Evolutionary conservation across 2,888 invertebrate genomes (phyloP), one percentile per base, ranked within the genome.

Genomic region (Cheilosia scutellata): DNA sequence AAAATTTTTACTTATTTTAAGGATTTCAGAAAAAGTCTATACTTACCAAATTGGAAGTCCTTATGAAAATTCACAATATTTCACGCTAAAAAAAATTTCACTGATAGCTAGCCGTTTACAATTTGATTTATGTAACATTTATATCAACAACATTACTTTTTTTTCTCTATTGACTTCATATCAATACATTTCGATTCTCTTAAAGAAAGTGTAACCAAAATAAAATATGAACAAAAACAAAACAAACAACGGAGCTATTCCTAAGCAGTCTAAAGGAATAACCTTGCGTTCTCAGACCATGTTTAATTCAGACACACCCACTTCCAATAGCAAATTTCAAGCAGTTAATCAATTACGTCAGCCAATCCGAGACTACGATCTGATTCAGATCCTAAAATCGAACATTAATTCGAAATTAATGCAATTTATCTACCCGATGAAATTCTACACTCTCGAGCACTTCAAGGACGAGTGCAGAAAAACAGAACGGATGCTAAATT

Each of bases 351-450:
- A 72, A 13, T 37, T 44, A 16, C 40, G 51, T 31, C 20, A 33
- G 11, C 33, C 51, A 25, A 62, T 62, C 31, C 4, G 40, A 33
- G 74, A 74, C n/a, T 33, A 29, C 20, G 51, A 74, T 5, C 13
- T 74, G 2, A 16, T 74, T 27, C 51, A 74, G 13, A 62, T 62
- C 1, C 40, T 74, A 4, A 60, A 51, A 13, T 27, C 51, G 11
- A 74, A 63, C 11, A 16, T 74, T 2, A 62, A 57, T 29, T 31
- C 29, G 9, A 31, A 31, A 5, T 51, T 74, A 25, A n/a, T 44
- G 53, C 37, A 74, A 31, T n/a, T 62, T 11, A 29, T 74, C 1
- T 74, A 62, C 40, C 53, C 60, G 4, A 63, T 63, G 37, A 31
- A 31, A 1, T 33, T 53, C 33, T 44, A 72, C 31, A 31, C 49